Conservation (phyloP, 2,888 invertebrate genomes). For the Mythimna lalbum region DNA sequence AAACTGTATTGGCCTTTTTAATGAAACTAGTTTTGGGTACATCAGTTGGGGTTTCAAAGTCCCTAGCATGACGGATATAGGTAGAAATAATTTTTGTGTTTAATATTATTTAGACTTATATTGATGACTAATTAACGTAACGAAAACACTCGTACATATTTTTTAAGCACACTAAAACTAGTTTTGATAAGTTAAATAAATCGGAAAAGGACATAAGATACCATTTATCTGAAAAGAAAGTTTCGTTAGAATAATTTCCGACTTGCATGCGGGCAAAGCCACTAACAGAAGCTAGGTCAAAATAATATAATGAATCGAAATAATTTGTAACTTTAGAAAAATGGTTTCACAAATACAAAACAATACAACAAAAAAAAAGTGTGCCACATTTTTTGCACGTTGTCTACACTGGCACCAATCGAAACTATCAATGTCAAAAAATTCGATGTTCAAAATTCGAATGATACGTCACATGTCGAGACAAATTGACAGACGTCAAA, state of each 20-base stretch:
- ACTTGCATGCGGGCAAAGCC: too few relatives aligned
- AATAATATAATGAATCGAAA: background rate
- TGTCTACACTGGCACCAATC: conserved; percentile 31
- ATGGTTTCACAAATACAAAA: background rate
- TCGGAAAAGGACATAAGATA: too few relatives aligned
- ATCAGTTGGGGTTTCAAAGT: too few relatives aligned
- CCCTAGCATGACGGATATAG: too few relatives aligned
- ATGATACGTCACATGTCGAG: conserved; percentile 63
- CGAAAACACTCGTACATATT: too few relatives aligned
- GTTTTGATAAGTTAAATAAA: too few relatives aligned
- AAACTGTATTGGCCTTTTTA: too few relatives aligned
- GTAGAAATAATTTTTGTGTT: too few relatives aligned
- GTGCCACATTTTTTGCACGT: conserved; percentile 9
- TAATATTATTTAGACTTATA: background rate
- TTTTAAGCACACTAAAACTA: too few relatives aligned
- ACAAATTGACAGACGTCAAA: conserved; percentile 77
- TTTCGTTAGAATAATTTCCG: too few relatives aligned
- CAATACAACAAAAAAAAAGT: conserved; percentile 1
- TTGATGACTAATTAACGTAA: background rate
- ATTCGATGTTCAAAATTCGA: conserved; percentile 48
- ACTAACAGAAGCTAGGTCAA: background rate
- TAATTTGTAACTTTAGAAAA: conserved; percentile 2
- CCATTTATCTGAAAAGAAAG: too few relatives aligned
- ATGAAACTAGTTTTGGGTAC: too few relatives aligned
- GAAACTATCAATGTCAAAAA: conserved; percentile 50